These are phyloP conservation scores for Anhinga anhinga DNA, from an alignment of 2,113 vertebrate species.

Conservation along the genomic window DNA sequence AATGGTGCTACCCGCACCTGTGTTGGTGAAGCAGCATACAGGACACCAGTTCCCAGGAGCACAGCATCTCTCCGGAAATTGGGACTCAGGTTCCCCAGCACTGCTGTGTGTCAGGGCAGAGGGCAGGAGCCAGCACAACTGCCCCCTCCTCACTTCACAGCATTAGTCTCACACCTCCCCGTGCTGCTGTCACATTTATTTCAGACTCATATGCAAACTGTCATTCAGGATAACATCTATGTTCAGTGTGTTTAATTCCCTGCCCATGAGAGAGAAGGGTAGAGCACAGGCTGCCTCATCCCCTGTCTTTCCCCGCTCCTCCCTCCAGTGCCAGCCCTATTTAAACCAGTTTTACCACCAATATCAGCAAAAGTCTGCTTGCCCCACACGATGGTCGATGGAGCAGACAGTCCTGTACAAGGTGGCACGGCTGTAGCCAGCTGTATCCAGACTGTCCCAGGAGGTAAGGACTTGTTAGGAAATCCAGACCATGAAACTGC, in stretches of 20 bases:
- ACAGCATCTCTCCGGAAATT: not conserved
- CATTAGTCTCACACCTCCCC: not conserved
- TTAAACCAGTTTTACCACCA: not conserved
- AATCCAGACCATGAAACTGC: not conserved
- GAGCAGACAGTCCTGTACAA: not conserved
- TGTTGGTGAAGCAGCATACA: fast-evolving
- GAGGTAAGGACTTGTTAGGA: not conserved
- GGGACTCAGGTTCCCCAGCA: not conserved
- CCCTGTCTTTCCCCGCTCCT: not conserved
- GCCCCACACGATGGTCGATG: fast-evolving
- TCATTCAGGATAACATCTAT: not conserved
- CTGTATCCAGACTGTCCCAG: not conserved
- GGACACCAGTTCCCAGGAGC: not conserved
- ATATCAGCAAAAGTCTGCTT: not conserved
- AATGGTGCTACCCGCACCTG: fast-evolving
- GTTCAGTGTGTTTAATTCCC: not conserved
- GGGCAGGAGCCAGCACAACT: not conserved
- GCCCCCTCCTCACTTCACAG: not conserved
- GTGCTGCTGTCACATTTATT: not conserved
- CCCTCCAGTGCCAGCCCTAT: not conserved
- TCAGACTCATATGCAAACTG: not conserved
- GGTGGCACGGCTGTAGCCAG: not conserved
- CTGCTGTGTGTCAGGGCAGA: not conserved
- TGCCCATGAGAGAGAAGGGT: not conserved
- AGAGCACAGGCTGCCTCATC: not conserved